Percentiles rank a stretch among this genome's conserved stretches.
phyloP scores from a whole-genome alignment of 1,140 invertebrate genomes.

The Aricia agestis region DNA sequence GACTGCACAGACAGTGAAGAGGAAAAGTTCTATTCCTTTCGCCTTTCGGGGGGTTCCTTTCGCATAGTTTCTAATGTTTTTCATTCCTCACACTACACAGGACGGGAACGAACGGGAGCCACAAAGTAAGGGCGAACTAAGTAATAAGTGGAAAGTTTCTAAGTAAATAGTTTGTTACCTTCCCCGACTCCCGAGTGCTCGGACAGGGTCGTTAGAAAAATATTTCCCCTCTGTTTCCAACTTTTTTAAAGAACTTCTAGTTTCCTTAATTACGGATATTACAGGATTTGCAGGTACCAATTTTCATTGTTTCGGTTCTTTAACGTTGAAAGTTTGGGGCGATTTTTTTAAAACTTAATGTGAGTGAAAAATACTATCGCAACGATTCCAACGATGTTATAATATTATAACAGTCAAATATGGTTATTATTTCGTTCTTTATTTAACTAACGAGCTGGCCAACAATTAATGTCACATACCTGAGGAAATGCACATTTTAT shows the following conservation, averaged over 20 bases:
- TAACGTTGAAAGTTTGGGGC: not conserved
- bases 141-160: slow-evolving; percentile 7
- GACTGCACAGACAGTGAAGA: not conserved
- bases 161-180: slow-evolving; percentile 14
- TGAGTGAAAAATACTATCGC: too few species aligned
- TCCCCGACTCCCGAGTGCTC: not conserved
- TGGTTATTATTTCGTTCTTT: too few species aligned
- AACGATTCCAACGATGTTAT: too few species aligned
- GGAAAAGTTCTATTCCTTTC: not conserved
- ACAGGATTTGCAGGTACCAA: not conserved
- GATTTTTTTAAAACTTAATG: not conserved
- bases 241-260: not conserved
- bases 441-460: too few species aligned
- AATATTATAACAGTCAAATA: too few species aligned
- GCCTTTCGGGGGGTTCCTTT: too few species aligned
- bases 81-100: not conserved
- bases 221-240: not conserved
- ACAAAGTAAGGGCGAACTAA: slow-evolving; percentile 2
- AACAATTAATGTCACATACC: too few species aligned
- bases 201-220: not conserved
- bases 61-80: not conserved
- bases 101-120: not conserved
- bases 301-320: not conserved
- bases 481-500: too few species aligned
- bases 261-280: not conserved